phyloP scores from a whole-genome alignment of 2,113 vertebrate species.

The Clarias magur region DNA sequence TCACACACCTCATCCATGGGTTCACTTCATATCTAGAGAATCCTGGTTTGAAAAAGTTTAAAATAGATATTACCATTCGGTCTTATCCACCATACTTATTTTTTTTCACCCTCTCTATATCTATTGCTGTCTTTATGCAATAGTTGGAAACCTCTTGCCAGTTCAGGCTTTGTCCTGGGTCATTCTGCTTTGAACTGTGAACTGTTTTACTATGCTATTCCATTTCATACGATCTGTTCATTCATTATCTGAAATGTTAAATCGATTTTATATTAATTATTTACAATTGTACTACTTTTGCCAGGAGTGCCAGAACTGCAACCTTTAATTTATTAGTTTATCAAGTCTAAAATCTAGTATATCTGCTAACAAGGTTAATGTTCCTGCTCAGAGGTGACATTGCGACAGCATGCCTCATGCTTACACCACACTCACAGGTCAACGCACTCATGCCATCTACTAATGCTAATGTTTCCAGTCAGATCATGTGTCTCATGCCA shows the following conservation, averaged over 20 bases:
- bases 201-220: background rate
- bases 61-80: conserved; percentile 17
- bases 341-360: background rate
- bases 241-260: background rate
- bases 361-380: conserved; percentile 12
- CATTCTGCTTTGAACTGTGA: background rate
- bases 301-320: background rate
- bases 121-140: background rate
- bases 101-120: background rate
- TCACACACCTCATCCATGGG: no score
- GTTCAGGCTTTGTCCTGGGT: background rate
- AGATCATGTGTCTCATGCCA: conserved; percentile 41
- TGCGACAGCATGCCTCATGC: conserved; percentile 33
- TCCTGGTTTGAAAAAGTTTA: background rate
- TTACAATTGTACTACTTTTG: background rate
- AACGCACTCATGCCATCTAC: conserved; percentile 6
- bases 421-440: conserved; percentile 30
- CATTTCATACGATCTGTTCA: background rate
- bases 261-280: background rate
- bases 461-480: conserved; percentile 32
- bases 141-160: background rate
- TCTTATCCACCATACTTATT: background rate
- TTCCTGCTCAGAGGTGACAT: conserved; percentile 2
- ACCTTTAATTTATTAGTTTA: background rate
- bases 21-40: background rate